These are phyloP conservation scores for Synanthedon tipuliformis DNA, from an alignment of 2,888 invertebrate genomes.

Conservation along the genomic window DNA sequence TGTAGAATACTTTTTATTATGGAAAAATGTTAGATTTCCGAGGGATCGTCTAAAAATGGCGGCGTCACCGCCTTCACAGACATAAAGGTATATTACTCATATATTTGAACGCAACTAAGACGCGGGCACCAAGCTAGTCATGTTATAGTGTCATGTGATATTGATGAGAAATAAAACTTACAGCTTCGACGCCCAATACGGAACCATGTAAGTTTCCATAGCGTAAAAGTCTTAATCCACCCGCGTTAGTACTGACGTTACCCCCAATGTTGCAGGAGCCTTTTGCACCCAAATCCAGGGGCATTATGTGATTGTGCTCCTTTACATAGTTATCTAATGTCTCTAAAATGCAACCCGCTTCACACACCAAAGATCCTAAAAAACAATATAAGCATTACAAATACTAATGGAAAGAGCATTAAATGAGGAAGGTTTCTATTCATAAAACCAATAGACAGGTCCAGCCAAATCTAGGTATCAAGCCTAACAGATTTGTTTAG, in stretches of 20 bases:
- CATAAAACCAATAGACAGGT: too few species aligned
- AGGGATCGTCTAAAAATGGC: too few species aligned
- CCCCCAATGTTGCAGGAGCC: slow-evolving; percentile 96
- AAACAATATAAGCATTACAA: neutral
- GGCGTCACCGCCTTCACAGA: too few species aligned
- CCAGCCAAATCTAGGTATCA: too few species aligned
- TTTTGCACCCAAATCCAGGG: slow-evolving; percentile 96
- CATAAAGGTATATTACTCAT: too few species aligned
- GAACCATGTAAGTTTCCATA: slow-evolving; percentile 96
- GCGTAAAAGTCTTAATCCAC: slow-evolving; percentile 91
- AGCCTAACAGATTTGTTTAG: too few species aligned
- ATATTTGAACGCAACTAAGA: too few species aligned
- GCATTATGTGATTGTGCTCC: slow-evolving; percentile 87
- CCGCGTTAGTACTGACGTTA: slow-evolving; percentile 96
- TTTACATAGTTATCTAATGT: slow-evolving; percentile 80
- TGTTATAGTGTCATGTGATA: too few species aligned
- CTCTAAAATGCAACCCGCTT: slow-evolving; percentile 95
- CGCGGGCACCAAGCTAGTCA: too few species aligned
- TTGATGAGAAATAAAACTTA: slow-evolving; percentile 46
- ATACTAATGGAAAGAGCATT: neutral
- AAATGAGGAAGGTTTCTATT: too few species aligned
- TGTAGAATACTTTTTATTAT: too few species aligned
- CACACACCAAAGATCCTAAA: slow-evolving; percentile 82
- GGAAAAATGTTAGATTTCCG: too few species aligned
- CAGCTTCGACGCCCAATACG: slow-evolving; percentile 92